Evolutionary conservation across 2,797 vertebrate genomes (phyloP).

Genomic region (Diplodus sargus): DNA sequence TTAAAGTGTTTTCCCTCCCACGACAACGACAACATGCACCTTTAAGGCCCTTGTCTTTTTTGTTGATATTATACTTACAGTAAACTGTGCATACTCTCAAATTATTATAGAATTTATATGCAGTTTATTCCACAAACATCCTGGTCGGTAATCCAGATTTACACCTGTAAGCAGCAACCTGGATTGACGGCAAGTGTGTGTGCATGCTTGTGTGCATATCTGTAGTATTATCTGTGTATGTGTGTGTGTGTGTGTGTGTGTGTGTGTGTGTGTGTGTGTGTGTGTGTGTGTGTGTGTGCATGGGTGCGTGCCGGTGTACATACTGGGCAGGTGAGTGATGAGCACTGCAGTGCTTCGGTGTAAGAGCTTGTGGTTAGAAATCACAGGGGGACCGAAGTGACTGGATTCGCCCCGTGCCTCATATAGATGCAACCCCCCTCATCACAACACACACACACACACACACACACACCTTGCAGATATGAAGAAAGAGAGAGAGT

Average conservation of each 20-base stretch:
- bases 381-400: slow-evolving; percentile 66
- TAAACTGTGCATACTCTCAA: slow-evolving; percentile 2
- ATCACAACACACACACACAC: slow-evolving; percentile 27
- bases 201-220: background rate
- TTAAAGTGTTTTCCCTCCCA: too few species aligned
- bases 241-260: too few species aligned
- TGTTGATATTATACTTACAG: background rate
- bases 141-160: background rate
- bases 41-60: background rate
- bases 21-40: background rate
- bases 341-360: slow-evolving; percentile 71
- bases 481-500: slow-evolving; percentile 48
- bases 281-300: too few species aligned
- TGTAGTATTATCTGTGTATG: background rate
- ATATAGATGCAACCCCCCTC: slow-evolving; percentile 52
- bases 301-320: background rate
- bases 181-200: background rate
- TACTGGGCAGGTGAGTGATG: slow-evolving; percentile 68
- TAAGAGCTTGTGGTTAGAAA: slow-evolving; percentile 72
- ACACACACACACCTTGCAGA: slow-evolving; percentile 30
- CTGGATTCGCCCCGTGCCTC: slow-evolving; percentile 58
- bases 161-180: background rate
- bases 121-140: slow-evolving; percentile 2
- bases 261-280: too few species aligned
- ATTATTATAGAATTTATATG: background rate